Evolutionary conservation across 2,797 vertebrate species (phyloP).

Genomic region (Vespertilio murinus): DNA sequence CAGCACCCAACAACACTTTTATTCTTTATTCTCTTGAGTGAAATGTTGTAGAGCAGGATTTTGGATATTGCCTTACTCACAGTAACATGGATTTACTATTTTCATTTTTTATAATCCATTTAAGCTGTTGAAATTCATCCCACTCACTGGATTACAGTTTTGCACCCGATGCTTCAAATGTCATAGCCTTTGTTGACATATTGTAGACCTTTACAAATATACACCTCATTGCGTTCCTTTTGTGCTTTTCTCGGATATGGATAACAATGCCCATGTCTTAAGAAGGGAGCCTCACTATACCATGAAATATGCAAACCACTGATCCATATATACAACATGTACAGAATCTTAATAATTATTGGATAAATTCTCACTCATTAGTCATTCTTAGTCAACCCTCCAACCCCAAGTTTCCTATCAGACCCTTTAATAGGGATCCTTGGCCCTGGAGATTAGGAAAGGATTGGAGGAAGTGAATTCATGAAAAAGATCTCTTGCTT

Average conservation of each 20-base stretch:
- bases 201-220: neutral
- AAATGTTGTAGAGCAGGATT: conserved; percentile 60
- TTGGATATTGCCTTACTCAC: neutral
- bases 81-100: neutral
- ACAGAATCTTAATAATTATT: neutral
- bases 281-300: neutral
- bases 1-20: neutral
- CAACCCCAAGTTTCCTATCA: neutral
- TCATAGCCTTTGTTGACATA: conserved; percentile 10
- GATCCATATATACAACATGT: neutral
- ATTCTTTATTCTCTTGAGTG: neutral
- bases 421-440: neutral
- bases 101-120: conserved; percentile 59
- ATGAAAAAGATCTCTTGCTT: neutral
- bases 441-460: neutral
- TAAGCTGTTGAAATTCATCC: conserved; percentile 60
- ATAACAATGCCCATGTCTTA: neutral
- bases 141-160: conserved; percentile 38
- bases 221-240: neutral
- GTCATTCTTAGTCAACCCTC: neutral
- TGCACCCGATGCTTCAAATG: neutral
- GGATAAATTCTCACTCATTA: neutral
- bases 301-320: neutral
- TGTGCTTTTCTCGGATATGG: neutral
- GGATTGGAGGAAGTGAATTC: neutral